Base-by-base conservation (phyloP, 2,113 vertebrate genomes). In the Orycteropus afer region DNA sequence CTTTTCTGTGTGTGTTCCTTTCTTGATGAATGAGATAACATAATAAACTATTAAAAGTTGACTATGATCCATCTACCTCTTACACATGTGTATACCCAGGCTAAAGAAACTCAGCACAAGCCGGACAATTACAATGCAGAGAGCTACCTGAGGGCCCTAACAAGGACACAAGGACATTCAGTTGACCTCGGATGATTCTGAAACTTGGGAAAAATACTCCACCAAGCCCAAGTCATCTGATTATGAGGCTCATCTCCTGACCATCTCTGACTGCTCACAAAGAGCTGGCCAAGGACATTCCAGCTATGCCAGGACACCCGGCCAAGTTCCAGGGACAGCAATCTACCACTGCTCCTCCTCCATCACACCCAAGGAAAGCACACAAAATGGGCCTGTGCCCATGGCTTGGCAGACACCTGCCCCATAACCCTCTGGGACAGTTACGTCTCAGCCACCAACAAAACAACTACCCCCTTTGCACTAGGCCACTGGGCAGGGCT, bases 221-320 rank as follows among this genome's bases (percentile, higher is more conserved):
- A 47, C 85, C 94, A 90, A 95, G 81, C 67, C 90, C 57, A 69
- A 77, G 95, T 71, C 90, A 96, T 94, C 78, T 76, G 92, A 91
- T 95, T 93, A 97, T 96, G 89, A 84, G 97, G 94, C n/a, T 65
- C 91, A 94, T 76, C 91, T 92, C 84, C 92, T 97, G 95, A 97
- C 80, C 29, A 6, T 40, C 86, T 82, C 84, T 90, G 63, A 74
- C 94, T 87, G 78, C 83, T 94, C 83, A 90, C 92, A 93, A 91
- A 92, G 92, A 95, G 90, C 92, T 90, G 88, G 92, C 87, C 97
- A 95, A 97, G 95, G 94, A 96, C 95, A 96, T 95, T 97, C 95
- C 85, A 90, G 91, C 88, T 95, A 73, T 76, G 94, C 95, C 95
- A 96, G 81, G 77, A 61, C 61, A 34, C 74, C 7, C 20, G 55